Base-by-base conservation (phyloP, 2,797 vertebrate species). In the Anguilla pacifica region DNA sequence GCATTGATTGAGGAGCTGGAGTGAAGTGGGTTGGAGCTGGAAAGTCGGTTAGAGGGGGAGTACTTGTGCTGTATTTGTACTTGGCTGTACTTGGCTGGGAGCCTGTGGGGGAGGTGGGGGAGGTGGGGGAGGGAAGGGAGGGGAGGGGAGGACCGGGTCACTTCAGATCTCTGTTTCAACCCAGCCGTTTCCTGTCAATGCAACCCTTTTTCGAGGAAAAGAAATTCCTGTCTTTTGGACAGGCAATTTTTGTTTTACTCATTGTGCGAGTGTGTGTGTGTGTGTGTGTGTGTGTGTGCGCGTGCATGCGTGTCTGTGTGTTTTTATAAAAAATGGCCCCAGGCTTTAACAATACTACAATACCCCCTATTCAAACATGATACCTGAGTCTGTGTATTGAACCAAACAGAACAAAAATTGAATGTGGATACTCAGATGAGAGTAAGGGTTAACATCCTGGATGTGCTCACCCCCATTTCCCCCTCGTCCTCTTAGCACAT, bases 401-500 rank as follows among this genome's bases (percentile, higher is more conserved):
- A 70, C 25, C 6, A 28, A 70, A 10, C 67, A 70, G 7, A 70
- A 61, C 59, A 28, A 28, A 28, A 4, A 70, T 28, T 28, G n/a
- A 70, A 28, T 72, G n/a, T 72, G 7, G 35, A 77, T 6, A 4
- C 72, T 39, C 3, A 77, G 72, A 39, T 77, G 15, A 39, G 39
- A 1, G 17, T 43, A 77, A 39, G 25, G 15, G 10, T 43, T 17
- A 43, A 74, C 70, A 43, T 39, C 31, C 31, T 77, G 0, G 39
- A 3, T 43, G 72, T 15, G 72, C 72, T 43, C 35, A 15, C 72
- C 72, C 2, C 85, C 89, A 90, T 89, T 89, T 89, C 89, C 91
- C 89, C 87, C 4, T 83, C 61, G 55, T 91, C 91, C 93, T 91
- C 83, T 74, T 28, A 28, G 13, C 59, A 72, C 55, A 39, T 72